Conservation (phyloP, 2,797 vertebrate species). For the Pachyuromys duprasi region DNA sequence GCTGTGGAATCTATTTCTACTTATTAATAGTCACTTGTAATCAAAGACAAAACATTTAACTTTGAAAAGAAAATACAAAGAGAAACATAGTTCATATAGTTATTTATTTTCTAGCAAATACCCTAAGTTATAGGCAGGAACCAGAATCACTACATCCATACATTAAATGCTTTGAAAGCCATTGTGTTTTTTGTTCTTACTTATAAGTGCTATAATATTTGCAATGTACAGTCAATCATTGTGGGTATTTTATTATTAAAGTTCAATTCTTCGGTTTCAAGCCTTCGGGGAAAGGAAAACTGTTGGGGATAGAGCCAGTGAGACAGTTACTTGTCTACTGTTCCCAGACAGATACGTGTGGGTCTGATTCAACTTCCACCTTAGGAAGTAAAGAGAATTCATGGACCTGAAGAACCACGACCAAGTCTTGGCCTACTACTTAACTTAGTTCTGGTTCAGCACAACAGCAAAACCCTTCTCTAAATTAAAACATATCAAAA, state of each 20-base stretch:
- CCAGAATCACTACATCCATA: conserved; percentile 54
- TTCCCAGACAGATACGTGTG: not conserved
- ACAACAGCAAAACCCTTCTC: conserved; percentile 33
- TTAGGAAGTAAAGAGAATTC: not conserved
- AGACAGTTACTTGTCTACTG: conserved; percentile 19
- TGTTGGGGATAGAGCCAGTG: not conserved
- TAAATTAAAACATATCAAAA: conserved; percentile 12
- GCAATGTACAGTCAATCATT: conserved; percentile 67
- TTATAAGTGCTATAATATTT: conserved; percentile 71
- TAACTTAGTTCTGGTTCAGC: conserved; percentile 36
- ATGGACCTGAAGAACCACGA: not conserved
- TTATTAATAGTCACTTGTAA: conserved; percentile 36
- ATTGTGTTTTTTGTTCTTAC: conserved; percentile 62
- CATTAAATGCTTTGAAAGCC: conserved; percentile 72
- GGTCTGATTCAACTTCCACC: not conserved
- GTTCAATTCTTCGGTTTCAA: conserved; percentile 70
- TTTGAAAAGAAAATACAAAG: conserved; percentile 56
- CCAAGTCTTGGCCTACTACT: not conserved
- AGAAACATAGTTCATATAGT: conserved; percentile 54
- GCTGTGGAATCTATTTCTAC: conserved; percentile 52
- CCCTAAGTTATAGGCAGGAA: conserved; percentile 26
- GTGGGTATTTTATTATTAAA: conserved; percentile 69
- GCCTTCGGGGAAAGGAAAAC: conserved; percentile 67
- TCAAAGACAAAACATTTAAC: conserved; percentile 61
- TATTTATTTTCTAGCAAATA: conserved; percentile 56